These are phyloP conservation scores for Xylocopa sonorina DNA, from an alignment of 1,140 invertebrate species.

Conservation along the genomic window DNA sequence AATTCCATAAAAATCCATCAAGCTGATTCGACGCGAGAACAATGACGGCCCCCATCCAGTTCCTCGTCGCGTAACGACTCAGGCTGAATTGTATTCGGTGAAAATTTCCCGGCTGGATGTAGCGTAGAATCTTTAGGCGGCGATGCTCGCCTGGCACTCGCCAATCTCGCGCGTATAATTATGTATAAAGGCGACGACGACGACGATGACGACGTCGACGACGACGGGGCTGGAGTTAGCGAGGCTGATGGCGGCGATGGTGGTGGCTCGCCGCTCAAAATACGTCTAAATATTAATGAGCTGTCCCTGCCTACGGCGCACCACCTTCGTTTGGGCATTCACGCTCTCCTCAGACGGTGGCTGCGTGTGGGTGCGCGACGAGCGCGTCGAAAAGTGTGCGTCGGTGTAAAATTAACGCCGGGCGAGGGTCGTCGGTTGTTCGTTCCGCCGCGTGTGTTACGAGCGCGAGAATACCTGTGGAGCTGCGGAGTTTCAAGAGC, in stretches of 20 bases:
- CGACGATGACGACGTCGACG: constrained; percentile 57
- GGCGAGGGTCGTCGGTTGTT: constrained; percentile 34
- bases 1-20: neutral
- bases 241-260: constrained; percentile 60
- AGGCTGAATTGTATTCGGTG: constrained; percentile 4
- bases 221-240: constrained; percentile 57
- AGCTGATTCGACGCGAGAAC: neutral
- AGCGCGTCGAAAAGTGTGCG: constrained; percentile 55
- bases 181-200: constrained; percentile 77
- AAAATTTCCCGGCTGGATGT: constrained; percentile 50
- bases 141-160: constrained; percentile 56
- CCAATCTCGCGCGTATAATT: constrained; percentile 78
- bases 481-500: neutral
- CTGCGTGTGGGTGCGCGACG: constrained; percentile 39
- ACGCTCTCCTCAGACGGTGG: constrained; percentile 53
- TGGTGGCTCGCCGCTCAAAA: constrained; percentile 78
- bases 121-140: constrained; percentile 54
- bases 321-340: constrained; percentile 66
- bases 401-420: constrained; percentile 50
- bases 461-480: neutral
- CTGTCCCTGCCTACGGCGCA: constrained; percentile 78
- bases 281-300: constrained; percentile 82
- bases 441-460: constrained; percentile 3
- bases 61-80: neutral
- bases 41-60: neutral